Base-by-base conservation (phyloP, 2,113 vertebrate species). In the Tragelaphus scriptus region DNA sequence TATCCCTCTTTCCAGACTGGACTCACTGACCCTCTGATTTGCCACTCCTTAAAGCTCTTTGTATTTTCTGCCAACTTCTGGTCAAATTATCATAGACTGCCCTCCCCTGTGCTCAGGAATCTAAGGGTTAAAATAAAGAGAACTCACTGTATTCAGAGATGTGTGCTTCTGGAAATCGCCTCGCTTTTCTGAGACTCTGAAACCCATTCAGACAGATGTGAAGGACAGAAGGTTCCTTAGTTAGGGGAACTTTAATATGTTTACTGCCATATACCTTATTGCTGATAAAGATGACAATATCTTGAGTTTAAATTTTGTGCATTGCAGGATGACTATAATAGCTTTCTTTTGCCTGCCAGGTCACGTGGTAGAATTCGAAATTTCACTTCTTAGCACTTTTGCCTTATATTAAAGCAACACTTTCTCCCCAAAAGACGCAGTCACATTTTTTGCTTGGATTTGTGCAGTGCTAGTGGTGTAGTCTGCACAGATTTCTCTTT, bases 121-220 rank as follows among this genome's bases (percentile, higher is more conserved):
- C 63, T n/a, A 94, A 97, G 61, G 15, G 53, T 91, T 86, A 86
- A 81, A 59, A 59, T 85, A 84, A 90, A 30, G 94, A 65, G n/a
- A 91, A 92, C 77, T 80, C 84, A n/a, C 44, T 80, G 5, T 6
- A 36, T 88, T 87, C 28, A 86, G 12, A 93, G 55, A 91, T 51
- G 26, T 16, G 28, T 85, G 47, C 14, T 90, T 89, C 32, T 94
- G 55, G 59, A 95, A 85, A 77, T 90, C 12, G 61, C 7, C 13
- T 17, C 75, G 30, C 44, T 23, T 80, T 13, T 53, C 5, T 84
- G 80, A 82, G n/a, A 30, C n/a, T 40, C 7, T 59, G 30, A 90
- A 80, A 91, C 28, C 56, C 68, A n/a, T 85, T 96, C 47, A 90
- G 53, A 19, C 17, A 93, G 58, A 56, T 85, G 2, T n/a, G 16